Evolutionary conservation across 2,888 invertebrate genomes (phyloP), one percentile per base, ranked within the genome.

Genomic region (Polia nebulosa): DNA sequence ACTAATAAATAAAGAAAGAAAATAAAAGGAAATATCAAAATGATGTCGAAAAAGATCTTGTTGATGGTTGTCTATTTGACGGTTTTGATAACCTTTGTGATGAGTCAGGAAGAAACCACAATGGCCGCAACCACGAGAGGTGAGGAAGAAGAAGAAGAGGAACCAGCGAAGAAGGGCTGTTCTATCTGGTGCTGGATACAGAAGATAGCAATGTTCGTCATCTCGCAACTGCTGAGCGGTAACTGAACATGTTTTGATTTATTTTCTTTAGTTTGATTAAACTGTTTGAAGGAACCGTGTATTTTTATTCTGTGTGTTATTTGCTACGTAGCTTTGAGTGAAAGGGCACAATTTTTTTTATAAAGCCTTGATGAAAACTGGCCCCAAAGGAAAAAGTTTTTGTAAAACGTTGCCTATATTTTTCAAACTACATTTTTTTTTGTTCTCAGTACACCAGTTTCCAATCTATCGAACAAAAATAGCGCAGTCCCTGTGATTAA

Each of bases 121-220:
- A 90, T 92, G n/a, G 83, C 91, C 2, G 81, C 91, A 0, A 90
- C 94, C 0, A 92, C 91, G 0, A 88, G 84, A 4, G 78, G 77
- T 0, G 89, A 87, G 2, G 94, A 93, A 17, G 95, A 95, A 82
- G 95, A 95, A 47, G 95, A 94, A 68, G 94, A 92, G 25, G 92
- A 90, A 55, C 89, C 92, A 0, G 87, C 85, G 65, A 94, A 94
- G 86, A 91, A 89, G 47, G 83, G 92, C 29, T 96, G 96, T 69
- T 95, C 95, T 15, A 96, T 96, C 45, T 96, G 95, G 95, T 96
- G 96, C 78, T 96, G 96, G 96, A 94, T 96, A 53, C 96, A 95
- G 87, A 96, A 96, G 87, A 95, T 94, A 15, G 94, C 93, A 0
- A 94, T 96, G 93, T 96, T 96, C 76, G 90, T 96, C 32, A 93